phyloP scores from a whole-genome alignment of 2,888 invertebrate genomes.

The Drosophila paranaensis region DNA sequence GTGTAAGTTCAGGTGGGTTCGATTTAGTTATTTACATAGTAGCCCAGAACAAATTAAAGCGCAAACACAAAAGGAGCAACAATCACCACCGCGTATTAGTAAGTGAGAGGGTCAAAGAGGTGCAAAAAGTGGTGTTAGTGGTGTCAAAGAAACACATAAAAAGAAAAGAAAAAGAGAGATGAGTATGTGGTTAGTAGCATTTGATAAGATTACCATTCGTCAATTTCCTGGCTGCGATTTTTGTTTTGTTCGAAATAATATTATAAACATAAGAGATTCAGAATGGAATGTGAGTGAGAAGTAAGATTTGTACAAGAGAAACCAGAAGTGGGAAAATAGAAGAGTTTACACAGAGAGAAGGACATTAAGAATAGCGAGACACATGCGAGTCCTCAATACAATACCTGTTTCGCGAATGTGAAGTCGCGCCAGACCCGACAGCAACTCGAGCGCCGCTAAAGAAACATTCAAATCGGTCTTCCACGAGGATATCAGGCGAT shows the following conservation, averaged over 20 bases:
- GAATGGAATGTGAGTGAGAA: constrained; percentile 9
- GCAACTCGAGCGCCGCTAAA: constrained; percentile 95
- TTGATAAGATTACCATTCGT: constrained; percentile 82
- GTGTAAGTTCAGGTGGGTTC: constrained; percentile 39
- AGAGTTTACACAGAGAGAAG: constrained; percentile 27
- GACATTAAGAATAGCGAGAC: constrained; percentile 13
- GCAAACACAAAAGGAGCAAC: constrained; percentile 21
- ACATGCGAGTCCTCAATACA: constrained; percentile 17
- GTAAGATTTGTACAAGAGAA: constrained; percentile 34
- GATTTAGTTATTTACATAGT: constrained; percentile 57
- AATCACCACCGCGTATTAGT: constrained; percentile 31
- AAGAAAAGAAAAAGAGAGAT: constrained; percentile 72
- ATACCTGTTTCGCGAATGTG: constrained; percentile 94
- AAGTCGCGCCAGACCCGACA: constrained; percentile 95
- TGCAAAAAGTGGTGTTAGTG: constrained; percentile 13
- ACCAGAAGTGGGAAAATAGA: constrained; percentile 43
- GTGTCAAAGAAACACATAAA: constrained; percentile 49
- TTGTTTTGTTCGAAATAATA: constrained; percentile 2
- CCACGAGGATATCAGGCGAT: constrained; percentile 97
- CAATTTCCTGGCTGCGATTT: constrained; percentile 83
- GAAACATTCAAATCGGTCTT: constrained; percentile 97
- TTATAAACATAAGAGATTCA: constrained; percentile 16
- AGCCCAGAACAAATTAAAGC: constrained; percentile 43
- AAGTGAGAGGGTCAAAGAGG: constrained; percentile 12
- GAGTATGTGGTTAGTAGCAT: constrained; percentile 79